Evolutionary conservation across 2,888 invertebrate genomes (phyloP).

Genomic region (Yponomeuta malinellus): DNA sequence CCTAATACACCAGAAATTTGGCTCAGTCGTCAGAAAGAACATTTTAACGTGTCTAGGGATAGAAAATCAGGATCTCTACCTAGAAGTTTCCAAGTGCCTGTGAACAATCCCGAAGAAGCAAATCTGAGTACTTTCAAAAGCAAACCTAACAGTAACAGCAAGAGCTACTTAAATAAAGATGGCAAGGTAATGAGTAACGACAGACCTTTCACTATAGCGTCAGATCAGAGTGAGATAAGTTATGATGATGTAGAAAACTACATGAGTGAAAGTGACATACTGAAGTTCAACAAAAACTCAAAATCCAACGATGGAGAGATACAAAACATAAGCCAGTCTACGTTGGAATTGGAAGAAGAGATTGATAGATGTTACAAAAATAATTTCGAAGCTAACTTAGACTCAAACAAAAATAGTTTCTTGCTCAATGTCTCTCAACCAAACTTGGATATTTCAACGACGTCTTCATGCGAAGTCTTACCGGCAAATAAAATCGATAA

Average conservation of each 20-base stretch:
- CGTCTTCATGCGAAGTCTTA: constrained; percentile 73
- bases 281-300: constrained; percentile 57
- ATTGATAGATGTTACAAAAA: constrained; percentile 70
- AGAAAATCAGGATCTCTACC: constrained; percentile 87
- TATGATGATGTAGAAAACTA: constrained; percentile 80
- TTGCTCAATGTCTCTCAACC: constrained; percentile 51
- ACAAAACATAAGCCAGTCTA: constrained; percentile 66
- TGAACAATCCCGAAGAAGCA: constrained; percentile 69
- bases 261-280: constrained; percentile 61
- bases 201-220: constrained; percentile 82
- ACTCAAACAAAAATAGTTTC: constrained; percentile 55
- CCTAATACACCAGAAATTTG: constrained; percentile 82
- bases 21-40: constrained; percentile 82
- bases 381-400: constrained; percentile 59
- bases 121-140: constrained; percentile 58
- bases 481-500: constrained; percentile 57
- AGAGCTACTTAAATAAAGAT: constrained; percentile 75
- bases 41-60: constrained; percentile 78
- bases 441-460: constrained; percentile 70
- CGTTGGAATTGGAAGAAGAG: constrained; percentile 67
- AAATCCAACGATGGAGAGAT: constrained; percentile 46
- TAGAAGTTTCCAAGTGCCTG: constrained; percentile 82
- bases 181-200: constrained; percentile 78
- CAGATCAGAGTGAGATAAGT: constrained; percentile 81
- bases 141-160: constrained; percentile 61